Conservation (phyloP, 2,888 invertebrate species). For the Patella ulyssiponensis region DNA sequence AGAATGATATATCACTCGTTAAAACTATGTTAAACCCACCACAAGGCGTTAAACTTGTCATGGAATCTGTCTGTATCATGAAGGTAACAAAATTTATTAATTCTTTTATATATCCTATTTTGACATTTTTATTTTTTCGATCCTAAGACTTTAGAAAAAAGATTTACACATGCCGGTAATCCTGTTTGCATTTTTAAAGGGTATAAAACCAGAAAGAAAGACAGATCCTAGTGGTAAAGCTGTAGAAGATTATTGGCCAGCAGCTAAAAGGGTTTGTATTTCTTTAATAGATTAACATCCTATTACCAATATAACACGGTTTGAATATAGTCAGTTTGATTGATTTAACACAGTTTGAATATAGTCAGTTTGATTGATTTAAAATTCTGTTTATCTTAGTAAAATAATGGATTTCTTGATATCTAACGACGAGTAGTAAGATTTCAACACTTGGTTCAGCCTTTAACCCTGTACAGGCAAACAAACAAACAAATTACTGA, state of each 20-base stretch:
- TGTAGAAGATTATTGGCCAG: constrained; percentile 70
- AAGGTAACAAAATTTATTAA: constrained; percentile 49
- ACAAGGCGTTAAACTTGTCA: constrained; percentile 68
- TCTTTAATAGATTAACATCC: not conserved
- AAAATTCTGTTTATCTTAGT: no score
- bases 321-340: no score
- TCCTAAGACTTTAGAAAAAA: no score
- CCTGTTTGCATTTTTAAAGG: constrained; percentile 40
- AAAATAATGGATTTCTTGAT: not conserved
- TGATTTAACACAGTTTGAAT: no score
- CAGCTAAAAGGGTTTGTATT: constrained; percentile 65
- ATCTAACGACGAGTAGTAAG: not conserved
- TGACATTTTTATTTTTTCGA: no score
- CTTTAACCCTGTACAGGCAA: no score
- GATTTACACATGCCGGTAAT: no score
- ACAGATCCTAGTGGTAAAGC: constrained; percentile 63
- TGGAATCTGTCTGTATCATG: constrained; percentile 72
- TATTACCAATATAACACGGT: no score
- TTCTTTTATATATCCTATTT: no score
- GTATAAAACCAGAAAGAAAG: constrained; percentile 68
- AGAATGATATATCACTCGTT: constrained; percentile 71
- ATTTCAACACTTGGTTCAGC: no score
- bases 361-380: no score
- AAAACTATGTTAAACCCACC: constrained; percentile 70
- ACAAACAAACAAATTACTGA: no score